Conservation (phyloP, 2,888 invertebrate genomes). For the Stratiomys singularior region DNA sequence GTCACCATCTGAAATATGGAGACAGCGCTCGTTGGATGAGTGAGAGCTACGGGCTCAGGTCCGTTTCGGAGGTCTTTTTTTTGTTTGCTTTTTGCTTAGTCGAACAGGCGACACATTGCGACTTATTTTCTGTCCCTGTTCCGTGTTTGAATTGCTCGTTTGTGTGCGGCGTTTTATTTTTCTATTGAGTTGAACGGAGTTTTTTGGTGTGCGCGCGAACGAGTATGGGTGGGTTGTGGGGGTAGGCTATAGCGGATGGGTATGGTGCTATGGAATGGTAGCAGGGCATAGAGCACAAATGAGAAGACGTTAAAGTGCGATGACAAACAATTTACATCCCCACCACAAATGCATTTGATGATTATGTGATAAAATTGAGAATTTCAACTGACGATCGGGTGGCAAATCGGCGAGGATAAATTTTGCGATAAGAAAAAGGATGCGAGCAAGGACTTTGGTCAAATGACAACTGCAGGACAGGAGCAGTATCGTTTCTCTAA, state of each 20-base stretch:
- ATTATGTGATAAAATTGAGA: too few species aligned
- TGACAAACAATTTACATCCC: conserved; percentile 35
- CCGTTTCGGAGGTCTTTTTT: too few species aligned
- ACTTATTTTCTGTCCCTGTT: conserved; percentile 41
- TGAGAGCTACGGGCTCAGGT: too few species aligned
- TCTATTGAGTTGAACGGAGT: background rate
- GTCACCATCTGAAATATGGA: conserved; percentile 39
- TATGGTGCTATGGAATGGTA: background rate
- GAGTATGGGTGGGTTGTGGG: background rate
- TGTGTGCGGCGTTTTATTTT: background rate
- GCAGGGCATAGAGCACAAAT: conserved; percentile 14
- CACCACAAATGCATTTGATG: background rate
- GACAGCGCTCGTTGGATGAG: conserved; percentile 23
- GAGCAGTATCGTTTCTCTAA: too few species aligned
- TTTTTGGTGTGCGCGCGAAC: background rate
- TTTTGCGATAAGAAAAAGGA: too few species aligned
- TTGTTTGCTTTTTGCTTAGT: background rate
- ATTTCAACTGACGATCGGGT: too few species aligned
- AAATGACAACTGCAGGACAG: too few species aligned
- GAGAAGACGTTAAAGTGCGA: conserved; percentile 8
- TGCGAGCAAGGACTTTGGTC: too few species aligned
- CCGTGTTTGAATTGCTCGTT: conserved; percentile 11
- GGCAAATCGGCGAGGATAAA: too few species aligned
- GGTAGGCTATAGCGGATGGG: too few species aligned
- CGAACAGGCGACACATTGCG: conserved; percentile 47